These are phyloP conservation scores for Zophobas atratus DNA, from an alignment of 1,140 invertebrate genomes.

Conservation along the genomic window DNA sequence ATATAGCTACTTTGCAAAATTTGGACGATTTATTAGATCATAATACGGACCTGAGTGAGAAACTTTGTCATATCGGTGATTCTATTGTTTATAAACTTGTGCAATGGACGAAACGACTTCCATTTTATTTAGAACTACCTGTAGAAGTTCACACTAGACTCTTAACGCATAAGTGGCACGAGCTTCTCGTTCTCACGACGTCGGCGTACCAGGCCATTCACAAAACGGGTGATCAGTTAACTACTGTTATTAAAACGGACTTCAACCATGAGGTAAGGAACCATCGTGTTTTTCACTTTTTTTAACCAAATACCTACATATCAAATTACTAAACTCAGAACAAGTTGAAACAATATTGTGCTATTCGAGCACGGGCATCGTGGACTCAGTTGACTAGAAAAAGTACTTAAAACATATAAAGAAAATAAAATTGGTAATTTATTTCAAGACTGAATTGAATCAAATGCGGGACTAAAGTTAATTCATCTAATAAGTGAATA, in stretches of 20 bases:
- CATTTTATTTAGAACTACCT: slow-evolving; percentile 96
- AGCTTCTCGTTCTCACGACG: slow-evolving; percentile 93
- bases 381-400: too few species aligned
- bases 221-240: slow-evolving; percentile 72
- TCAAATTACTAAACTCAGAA: too few species aligned
- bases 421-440: too few species aligned
- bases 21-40: slow-evolving; percentile 92
- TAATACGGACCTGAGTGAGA: slow-evolving; percentile 91
- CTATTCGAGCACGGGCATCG: too few species aligned
- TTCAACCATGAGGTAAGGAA: slow-evolving; percentile 82
- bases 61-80: slow-evolving; percentile 95
- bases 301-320: too few species aligned
- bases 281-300: too few species aligned
- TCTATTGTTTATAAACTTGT: slow-evolving; percentile 97
- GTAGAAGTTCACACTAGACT: slow-evolving; percentile 95
- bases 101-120: slow-evolving; percentile 97
- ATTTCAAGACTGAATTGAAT: too few species aligned
- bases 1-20: slow-evolving; percentile 92
- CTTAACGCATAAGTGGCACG: slow-evolving; percentile 98
- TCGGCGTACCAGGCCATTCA: slow-evolving; percentile 95
- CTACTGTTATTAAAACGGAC: slow-evolving; percentile 75
- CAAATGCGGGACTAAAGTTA: too few species aligned
- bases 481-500: too few species aligned
- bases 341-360: too few species aligned
- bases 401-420: too few species aligned